Base-by-base conservation (phyloP, 2,797 vertebrate species). In the Tokudaia muenninki region DNA sequence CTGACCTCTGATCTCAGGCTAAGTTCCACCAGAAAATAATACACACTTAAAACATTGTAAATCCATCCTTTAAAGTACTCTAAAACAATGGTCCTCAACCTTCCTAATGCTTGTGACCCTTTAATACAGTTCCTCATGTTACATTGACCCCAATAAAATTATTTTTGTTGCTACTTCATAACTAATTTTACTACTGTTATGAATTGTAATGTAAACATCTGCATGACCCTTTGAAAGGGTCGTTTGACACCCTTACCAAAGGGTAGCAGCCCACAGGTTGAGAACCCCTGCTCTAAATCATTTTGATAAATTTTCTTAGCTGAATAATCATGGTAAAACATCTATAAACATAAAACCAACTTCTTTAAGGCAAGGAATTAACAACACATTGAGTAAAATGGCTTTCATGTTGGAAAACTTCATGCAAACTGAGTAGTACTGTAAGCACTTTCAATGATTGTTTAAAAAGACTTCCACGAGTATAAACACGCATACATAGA, bases 321-420 rank as follows among this genome's bases (percentile, higher is more conserved):
- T 82, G 19, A 70, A 17, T 95, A 91, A 86, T 61, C 50, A 29
- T 74, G 12, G 34, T 50, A 61, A 83, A 41, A 70, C 11, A 87
- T 7, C 6, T 2, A 44, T 94, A 29, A 17, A 87, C 87, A 81
- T 37, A 92, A 90, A 96, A 86, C 31, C 10, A 63, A 65, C 55
- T 92, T 91, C 47, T 87, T 92, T 63, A 84, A 77, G 87, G 14
- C 31, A 87, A 96, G 22, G 81, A 92, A 94, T 87, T 72, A 93
- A 41, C 57, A 90, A n/a, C 37, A 37, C 10, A 63, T 52, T 79
- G 90, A 44, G 19, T 79, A 61, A 2, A 44, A 44, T 91, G 11
- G 72, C 47, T 37, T 72, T 52, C 83, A 52, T 70, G 47, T 63
- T 95, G 72, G 52, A 80, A 21, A 14, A 80, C 4, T 41, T 72